Conservation (phyloP, 2,113 vertebrate species). For the Lepisosteus osseus region DNA sequence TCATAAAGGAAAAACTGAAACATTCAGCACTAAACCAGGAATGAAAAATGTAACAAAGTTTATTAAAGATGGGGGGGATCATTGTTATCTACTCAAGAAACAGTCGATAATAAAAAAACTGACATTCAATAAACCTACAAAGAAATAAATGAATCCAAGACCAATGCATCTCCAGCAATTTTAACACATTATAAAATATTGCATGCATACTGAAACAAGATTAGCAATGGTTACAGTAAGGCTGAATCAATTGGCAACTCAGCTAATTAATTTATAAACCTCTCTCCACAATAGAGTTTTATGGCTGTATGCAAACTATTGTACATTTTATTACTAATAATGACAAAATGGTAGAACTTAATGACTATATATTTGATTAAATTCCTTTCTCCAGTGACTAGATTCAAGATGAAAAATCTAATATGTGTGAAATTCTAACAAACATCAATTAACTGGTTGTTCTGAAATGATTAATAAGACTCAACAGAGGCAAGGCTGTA, state of each 20-base stretch:
- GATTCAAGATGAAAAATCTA: not conserved
- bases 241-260: constrained; percentile 7
- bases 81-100: not conserved
- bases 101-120: not conserved
- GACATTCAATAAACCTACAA: constrained; percentile 7
- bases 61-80: not conserved
- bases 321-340: not conserved
- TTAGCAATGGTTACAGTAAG: not conserved
- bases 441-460: not conserved
- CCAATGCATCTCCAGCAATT: constrained; percentile 4
- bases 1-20: not conserved
- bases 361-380: constrained; percentile 5
- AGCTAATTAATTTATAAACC: constrained; percentile 9
- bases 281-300: not conserved
- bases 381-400: not conserved
- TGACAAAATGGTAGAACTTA: constrained; percentile 1
- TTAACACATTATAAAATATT: constrained; percentile 12
- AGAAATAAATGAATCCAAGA: constrained; percentile 3
- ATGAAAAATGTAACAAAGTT: not conserved
- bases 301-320: not conserved
- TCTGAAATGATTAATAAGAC: not conserved
- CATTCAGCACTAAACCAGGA: not conserved
- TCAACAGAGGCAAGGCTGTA: not conserved
- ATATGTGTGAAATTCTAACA: not conserved
- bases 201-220: constrained; percentile 2